Conservation (phyloP, 2,797 vertebrate genomes). For the Crotalus adamanteus region DNA sequence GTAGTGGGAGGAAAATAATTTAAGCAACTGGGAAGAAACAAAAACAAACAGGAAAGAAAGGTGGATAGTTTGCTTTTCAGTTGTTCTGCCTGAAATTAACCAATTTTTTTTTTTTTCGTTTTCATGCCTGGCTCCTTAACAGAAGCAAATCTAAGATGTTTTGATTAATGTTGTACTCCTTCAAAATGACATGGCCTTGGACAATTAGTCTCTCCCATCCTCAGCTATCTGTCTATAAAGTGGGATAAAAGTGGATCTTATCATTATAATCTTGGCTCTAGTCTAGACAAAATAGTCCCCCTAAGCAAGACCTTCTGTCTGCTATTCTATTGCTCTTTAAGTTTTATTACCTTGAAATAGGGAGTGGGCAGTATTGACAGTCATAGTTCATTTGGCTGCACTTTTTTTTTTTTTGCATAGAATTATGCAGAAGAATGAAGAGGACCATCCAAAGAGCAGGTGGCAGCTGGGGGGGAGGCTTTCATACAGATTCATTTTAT, state of each 20-base stretch:
- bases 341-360: background rate
- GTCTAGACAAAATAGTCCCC: background rate
- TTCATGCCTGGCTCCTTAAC: background rate
- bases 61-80: background rate
- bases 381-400: background rate
- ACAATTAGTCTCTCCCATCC: background rate
- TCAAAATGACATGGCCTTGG: background rate
- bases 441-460: background rate
- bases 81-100: background rate
- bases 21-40: background rate
- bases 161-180: background rate
- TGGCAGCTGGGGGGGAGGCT: background rate
- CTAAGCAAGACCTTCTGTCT: background rate
- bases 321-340: background rate
- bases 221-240: background rate
- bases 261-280: background rate
- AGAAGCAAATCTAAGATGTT: background rate
- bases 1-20: background rate
- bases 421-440: background rate
- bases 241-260: background rate
- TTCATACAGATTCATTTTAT: background rate
- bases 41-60: background rate
- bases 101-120: background rate
- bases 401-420: background rate
- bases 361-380: background rate